A percentile compares a stretch with the other conserved stretches of the same genome.
These are phyloP conservation scores for Catharus bicknelli DNA, from an alignment of 2,113 vertebrate genomes.

Conservation along the genomic window DNA sequence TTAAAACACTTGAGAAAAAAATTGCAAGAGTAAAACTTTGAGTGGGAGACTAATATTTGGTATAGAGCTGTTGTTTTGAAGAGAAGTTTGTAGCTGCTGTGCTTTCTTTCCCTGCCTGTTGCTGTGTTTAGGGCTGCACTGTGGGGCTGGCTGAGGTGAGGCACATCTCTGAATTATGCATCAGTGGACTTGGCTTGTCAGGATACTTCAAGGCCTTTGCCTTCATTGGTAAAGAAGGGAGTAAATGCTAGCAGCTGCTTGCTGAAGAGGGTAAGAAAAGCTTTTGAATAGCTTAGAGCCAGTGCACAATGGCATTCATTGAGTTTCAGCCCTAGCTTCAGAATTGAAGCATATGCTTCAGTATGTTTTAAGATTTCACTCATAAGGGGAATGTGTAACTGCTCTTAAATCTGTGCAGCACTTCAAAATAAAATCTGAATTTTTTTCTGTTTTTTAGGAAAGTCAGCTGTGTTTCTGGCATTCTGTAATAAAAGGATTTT, in stretches of 20 bases:
- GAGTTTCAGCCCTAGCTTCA: not conserved
- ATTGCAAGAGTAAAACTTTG: not conserved
- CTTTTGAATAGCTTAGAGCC: not conserved
- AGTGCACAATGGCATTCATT: not conserved
- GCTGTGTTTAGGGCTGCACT: not conserved
- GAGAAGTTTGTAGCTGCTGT: not conserved
- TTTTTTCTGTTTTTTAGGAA: not conserved
- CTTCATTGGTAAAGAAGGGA: not conserved
- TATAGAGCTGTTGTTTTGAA: not conserved
- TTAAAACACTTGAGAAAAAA: not conserved
- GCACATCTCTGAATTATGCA: not conserved
- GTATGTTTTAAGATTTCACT: not conserved
- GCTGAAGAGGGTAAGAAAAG: not conserved
- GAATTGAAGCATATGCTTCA: not conserved
- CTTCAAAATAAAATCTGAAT: not conserved
- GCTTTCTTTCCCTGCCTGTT: not conserved
- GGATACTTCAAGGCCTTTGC: not conserved
- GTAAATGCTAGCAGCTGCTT: not conserved
- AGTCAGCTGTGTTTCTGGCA: not conserved
- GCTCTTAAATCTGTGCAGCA: not conserved
- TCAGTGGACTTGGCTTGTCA: not conserved
- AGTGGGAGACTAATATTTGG: not conserved
- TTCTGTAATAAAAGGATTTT: not conserved
- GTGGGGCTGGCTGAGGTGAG: not conserved
- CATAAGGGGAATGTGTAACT: accelerated